Evolutionary conservation across 2,797 vertebrate species (phyloP).

Genomic region (Amblyopsis hoosieri): DNA sequence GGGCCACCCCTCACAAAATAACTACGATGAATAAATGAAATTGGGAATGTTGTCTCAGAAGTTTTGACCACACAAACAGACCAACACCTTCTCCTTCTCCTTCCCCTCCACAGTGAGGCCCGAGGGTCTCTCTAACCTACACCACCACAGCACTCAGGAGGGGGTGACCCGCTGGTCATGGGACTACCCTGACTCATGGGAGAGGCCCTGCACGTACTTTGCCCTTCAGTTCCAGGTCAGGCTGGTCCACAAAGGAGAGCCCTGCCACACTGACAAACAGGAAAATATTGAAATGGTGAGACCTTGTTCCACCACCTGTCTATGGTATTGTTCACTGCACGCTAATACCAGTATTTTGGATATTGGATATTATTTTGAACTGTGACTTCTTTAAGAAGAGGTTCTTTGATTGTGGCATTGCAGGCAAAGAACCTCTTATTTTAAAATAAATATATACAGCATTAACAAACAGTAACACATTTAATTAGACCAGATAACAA

Average conservation of each 20-base stretch:
- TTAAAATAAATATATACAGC: too few species aligned
- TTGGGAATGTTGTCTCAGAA: too few species aligned
- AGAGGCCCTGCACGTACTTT: slow-evolving; percentile 65
- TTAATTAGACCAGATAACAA: too few species aligned
- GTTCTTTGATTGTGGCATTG: too few species aligned
- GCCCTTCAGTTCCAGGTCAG: slow-evolving; percentile 72
- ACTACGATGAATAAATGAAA: not conserved
- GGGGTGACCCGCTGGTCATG: slow-evolving; percentile 54
- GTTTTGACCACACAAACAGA: too few species aligned
- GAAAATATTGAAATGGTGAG: slow-evolving; percentile 26
- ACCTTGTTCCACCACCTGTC: too few species aligned
- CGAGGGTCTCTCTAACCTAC: slow-evolving; percentile 46
- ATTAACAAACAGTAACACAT: too few species aligned
- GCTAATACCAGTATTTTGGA: too few species aligned
- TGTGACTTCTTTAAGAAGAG: too few species aligned
- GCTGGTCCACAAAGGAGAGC: slow-evolving; percentile 28
- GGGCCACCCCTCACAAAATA: not conserved
- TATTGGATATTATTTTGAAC: too few species aligned
- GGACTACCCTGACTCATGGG: slow-evolving; percentile 71
- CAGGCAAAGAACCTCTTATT: too few species aligned
- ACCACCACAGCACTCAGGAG: not conserved
- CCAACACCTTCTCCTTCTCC: not conserved
- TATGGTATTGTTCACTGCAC: too few species aligned
- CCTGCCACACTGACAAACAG: slow-evolving; percentile 43
- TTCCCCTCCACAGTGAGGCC: slow-evolving; percentile 65